A percentile compares a stretch with the other conserved stretches of the same genome.
Conservation (phyloP, 2,113 vertebrate genomes). For the Ictalurus furcatus region DNA sequence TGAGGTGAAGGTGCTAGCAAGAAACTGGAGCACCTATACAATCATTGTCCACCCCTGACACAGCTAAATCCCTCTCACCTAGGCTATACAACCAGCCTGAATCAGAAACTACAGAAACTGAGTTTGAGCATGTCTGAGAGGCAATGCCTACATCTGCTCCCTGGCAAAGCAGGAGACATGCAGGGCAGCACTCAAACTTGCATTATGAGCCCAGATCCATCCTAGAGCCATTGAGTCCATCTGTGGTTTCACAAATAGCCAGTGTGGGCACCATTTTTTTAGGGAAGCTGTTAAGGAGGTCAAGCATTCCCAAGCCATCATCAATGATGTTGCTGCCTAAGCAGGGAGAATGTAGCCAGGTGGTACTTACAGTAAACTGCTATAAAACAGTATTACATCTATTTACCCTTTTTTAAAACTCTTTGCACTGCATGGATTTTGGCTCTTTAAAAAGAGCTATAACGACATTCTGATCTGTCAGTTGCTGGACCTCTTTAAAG, state of each 20-base stretch:
- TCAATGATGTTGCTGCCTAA: background rate
- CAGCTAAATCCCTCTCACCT: background rate
- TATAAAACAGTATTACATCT: background rate
- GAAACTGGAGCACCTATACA: background rate
- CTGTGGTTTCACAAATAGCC: background rate
- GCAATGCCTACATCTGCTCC: background rate
- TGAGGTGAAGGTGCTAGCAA: background rate
- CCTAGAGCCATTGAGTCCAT: background rate
- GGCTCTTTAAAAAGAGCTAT: background rate
- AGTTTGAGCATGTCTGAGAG: background rate
- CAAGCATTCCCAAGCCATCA: background rate
- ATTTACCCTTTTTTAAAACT: background rate
- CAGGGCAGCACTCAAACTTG: conserved; percentile 8
- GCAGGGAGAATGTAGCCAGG: background rate
- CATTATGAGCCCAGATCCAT: conserved; percentile 13
- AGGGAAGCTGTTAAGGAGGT: background rate
- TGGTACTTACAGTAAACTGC: background rate
- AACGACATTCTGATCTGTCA: too few relatives aligned
- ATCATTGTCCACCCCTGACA: background rate
- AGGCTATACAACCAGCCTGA: background rate
- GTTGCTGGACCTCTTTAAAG: too few relatives aligned
- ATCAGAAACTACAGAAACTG: background rate
- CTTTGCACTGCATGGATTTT: background rate
- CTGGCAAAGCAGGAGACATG: background rate
- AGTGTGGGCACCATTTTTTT: background rate